A percentile compares a stretch with the other conserved stretches of the same genome.
These are phyloP conservation scores for Mareca penelope DNA, from an alignment of 2,797 vertebrate genomes.

Conservation along the genomic window DNA sequence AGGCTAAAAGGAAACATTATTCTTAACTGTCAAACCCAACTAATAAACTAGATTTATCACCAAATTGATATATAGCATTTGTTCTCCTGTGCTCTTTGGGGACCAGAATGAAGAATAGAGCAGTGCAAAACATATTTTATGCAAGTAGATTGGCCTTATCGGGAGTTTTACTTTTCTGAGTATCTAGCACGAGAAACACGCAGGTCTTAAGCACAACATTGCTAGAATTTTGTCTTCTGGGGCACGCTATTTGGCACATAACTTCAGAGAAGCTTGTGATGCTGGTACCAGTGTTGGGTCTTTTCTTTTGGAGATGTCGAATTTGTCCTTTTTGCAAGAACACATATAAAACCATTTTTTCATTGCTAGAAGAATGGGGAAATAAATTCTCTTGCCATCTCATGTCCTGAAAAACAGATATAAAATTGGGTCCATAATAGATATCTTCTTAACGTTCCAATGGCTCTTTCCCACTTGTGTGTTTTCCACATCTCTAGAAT, in stretches of 20 bases:
- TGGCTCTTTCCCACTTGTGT: not conserved
- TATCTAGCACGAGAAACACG: not conserved
- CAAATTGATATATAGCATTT: not conserved
- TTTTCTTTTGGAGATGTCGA: not conserved
- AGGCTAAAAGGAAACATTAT: not conserved
- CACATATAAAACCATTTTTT: not conserved
- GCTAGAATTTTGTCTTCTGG: not conserved
- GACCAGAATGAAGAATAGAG: not conserved
- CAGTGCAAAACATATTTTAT: not conserved
- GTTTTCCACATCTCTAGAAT: slow-evolving; percentile 21
- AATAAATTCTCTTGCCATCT: not conserved
- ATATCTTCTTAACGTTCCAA: not conserved
- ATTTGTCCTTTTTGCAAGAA: slow-evolving; percentile 1
- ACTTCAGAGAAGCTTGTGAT: not conserved
- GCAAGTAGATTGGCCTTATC: not conserved
- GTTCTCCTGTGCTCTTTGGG: not conserved
- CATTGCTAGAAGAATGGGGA: not conserved
- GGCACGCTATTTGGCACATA: not conserved
- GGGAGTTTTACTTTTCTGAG: not conserved
- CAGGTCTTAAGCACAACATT: not conserved
- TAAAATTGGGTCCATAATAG: not conserved
- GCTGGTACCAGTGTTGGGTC: not conserved
- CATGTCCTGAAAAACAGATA: not conserved
- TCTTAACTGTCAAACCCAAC: not conserved
- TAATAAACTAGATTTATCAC: not conserved